phyloP scores from a whole-genome alignment of 1,140 invertebrate species.

The Drosophila navojoa region DNA sequence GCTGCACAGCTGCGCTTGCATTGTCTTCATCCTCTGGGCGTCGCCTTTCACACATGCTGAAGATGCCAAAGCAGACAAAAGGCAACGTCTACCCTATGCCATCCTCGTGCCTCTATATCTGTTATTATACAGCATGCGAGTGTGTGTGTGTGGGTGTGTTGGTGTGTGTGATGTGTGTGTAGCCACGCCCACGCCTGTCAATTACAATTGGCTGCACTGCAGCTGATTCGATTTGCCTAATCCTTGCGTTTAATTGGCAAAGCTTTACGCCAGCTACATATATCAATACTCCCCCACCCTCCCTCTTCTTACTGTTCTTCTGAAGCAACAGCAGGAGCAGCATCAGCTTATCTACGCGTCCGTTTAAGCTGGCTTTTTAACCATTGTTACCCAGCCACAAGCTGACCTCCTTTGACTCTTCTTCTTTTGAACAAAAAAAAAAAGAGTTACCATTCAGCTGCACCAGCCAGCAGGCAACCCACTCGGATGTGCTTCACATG shows the following conservation, averaged over 20 bases:
- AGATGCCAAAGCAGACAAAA: constrained; percentile 58
- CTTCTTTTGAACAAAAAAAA: constrained; percentile 2
- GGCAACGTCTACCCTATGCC: neutral
- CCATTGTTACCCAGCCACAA: constrained; percentile 36
- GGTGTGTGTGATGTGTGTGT: constrained; percentile 34
- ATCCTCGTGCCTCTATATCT: constrained; percentile 6
- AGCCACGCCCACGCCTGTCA: constrained; percentile 36
- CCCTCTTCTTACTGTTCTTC: too few relatives aligned
- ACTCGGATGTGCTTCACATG: constrained; percentile 78
- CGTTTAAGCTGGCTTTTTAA: constrained; percentile 26
- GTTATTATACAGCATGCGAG: neutral
- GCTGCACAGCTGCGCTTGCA: constrained; percentile 42
- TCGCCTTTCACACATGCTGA: constrained; percentile 63
- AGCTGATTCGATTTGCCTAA: constrained; percentile 49
- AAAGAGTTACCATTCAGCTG: neutral
- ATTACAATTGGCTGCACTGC: constrained; percentile 37
- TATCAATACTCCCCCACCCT: neutral
- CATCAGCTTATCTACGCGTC: constrained; percentile 13
- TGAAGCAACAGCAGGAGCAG: neutral
- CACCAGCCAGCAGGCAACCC: constrained; percentile 45
- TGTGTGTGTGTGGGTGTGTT: constrained; percentile 21
- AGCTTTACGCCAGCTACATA: neutral
- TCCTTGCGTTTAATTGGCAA: constrained; percentile 41
- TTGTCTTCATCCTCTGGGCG: constrained; percentile 47
- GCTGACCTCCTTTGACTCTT: constrained; percentile 38